Evolutionary conservation across 2,888 invertebrate species (phyloP).

Genomic region (Xanthia togata): DNA sequence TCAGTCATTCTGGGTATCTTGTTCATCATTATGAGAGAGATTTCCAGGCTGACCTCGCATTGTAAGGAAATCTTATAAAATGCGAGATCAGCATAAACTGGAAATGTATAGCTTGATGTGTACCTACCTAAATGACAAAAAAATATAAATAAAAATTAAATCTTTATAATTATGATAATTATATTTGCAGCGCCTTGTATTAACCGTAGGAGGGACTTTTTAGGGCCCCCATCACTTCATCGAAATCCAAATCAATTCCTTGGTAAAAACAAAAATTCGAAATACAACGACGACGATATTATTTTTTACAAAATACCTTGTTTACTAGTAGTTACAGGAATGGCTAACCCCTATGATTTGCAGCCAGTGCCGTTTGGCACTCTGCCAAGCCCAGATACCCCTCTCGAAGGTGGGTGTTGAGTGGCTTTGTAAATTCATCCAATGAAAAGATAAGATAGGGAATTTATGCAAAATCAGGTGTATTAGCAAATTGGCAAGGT

Average conservation of each 20-base stretch:
- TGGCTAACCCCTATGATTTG: conserved; percentile 69
- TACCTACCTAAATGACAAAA: too few relatives aligned
- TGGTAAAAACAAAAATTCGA: conserved; percentile 8
- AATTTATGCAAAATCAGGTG: conserved; percentile 68
- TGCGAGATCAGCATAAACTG: too few relatives aligned
- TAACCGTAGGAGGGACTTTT: background rate
- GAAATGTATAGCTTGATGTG: too few relatives aligned
- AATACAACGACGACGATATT: background rate
- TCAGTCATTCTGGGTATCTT: background rate
- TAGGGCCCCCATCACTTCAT: too few relatives aligned
- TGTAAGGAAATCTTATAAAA: too few relatives aligned
- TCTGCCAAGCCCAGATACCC: conserved; percentile 66
- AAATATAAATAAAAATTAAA: too few relatives aligned
- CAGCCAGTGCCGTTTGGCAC: conserved; percentile 66
- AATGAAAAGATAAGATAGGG: conserved; percentile 70
- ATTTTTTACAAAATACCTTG: conserved; percentile 56
- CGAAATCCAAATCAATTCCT: background rate
- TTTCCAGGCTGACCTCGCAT: too few relatives aligned
- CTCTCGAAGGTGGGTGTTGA: conserved; percentile 63
- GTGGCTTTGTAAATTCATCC: conserved; percentile 64
- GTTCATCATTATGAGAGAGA: background rate
- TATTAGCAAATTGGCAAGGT: conserved; percentile 62
- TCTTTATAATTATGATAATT: too few relatives aligned
- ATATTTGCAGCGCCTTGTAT: background rate
- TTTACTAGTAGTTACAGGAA: conserved; percentile 70